A percentile compares a stretch with the other conserved stretches of the same genome.
These are phyloP conservation scores for Pelmatolapia mariae DNA, from an alignment of 2,113 vertebrate genomes.

Conservation along the genomic window DNA sequence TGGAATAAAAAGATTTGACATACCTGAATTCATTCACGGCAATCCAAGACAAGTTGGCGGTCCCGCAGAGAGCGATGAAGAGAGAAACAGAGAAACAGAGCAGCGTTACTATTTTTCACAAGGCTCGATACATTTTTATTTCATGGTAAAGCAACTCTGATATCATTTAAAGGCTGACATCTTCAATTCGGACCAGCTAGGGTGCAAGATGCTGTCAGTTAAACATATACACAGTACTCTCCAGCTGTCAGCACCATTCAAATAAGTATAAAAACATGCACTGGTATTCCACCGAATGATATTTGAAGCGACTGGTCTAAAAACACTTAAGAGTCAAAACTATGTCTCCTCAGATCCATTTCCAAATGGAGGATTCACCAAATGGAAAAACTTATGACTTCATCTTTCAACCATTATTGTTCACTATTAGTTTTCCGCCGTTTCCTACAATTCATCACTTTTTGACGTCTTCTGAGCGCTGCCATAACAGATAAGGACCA, in stretches of 20 bases:
- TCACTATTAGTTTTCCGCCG: background rate
- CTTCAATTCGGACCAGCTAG: background rate
- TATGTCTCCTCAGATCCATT: conserved; percentile 5
- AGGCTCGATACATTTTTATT: background rate
- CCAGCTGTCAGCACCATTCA: conserved; percentile 26
- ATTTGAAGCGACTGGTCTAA: conserved; percentile 10
- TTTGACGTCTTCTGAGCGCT: background rate
- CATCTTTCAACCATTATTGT: background rate
- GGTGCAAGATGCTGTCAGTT: conserved; percentile 1
- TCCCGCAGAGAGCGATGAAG: conserved; percentile 3
- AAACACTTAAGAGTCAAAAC: background rate
- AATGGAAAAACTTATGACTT: conserved; percentile 24
- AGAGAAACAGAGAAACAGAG: background rate
- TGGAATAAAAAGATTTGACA: conserved; percentile 33
- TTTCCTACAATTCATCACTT: background rate
- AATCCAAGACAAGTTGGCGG: conserved; percentile 9
- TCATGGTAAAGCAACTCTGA: conserved; percentile 1
- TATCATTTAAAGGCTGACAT: background rate
- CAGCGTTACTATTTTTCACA: conserved; percentile 16
- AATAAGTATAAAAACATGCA: background rate
- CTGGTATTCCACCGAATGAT: background rate
- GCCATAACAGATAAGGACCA: conserved; percentile 13
- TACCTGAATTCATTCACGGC: conserved; percentile 46
- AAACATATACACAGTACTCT: conserved; percentile 14
- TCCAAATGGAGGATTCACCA: conserved; percentile 10